Conservation (phyloP, 2,888 invertebrate genomes). For the Andrena minutula region DNA sequence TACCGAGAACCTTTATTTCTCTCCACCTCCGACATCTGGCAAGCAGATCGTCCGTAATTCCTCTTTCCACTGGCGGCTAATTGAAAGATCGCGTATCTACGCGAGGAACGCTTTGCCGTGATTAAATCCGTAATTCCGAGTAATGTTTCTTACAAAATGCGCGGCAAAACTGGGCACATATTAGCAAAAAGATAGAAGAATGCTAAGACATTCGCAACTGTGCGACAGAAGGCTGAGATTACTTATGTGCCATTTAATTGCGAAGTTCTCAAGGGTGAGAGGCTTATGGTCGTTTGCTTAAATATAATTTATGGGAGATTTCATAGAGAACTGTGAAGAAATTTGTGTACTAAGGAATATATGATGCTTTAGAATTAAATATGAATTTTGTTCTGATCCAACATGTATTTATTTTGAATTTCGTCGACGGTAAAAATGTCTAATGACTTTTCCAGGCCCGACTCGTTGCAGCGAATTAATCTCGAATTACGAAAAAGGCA, state of each 20-base stretch:
- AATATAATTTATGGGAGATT: background rate
- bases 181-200: background rate
- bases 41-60: constrained; percentile 37
- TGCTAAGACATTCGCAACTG: background rate
- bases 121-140: background rate
- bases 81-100: constrained; percentile 57
- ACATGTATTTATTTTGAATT: too few relatives aligned
- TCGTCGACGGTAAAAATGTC: background rate
- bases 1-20: constrained; percentile 50
- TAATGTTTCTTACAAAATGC: background rate
- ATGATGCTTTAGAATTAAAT: background rate
- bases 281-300: background rate
- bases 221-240: background rate
- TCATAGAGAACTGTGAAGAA: background rate
- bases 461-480: background rate
- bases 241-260: background rate
- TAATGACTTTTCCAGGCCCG: too few relatives aligned
- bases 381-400: background rate
- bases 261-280: background rate
- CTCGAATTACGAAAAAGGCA: background rate
- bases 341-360: background rate
- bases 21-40: constrained; percentile 55
- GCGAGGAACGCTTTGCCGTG: background rate
- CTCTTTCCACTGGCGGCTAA: constrained; percentile 46
- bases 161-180: background rate